phyloP scores from a whole-genome alignment of 2,113 vertebrate genomes.

The Halcyon senegalensis region DNA sequence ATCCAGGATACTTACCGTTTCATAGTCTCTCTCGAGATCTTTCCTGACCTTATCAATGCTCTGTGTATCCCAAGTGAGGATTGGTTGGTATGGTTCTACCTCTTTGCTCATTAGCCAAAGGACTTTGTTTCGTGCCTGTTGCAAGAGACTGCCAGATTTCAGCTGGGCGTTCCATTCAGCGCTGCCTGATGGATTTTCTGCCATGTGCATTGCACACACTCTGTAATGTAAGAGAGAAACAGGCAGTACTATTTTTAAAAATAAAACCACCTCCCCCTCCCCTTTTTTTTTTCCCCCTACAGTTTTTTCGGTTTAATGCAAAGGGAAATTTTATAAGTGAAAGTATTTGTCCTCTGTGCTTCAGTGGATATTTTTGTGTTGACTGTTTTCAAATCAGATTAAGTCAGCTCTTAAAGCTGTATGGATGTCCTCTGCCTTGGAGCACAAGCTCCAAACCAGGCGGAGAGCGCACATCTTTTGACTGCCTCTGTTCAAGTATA shows the following conservation, averaged over 20 bases:
- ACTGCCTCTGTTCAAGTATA: neutral
- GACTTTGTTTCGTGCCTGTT: neutral
- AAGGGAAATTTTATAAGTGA: neutral
- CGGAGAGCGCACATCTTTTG: rapidly evolving
- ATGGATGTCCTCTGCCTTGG: rapidly evolving
- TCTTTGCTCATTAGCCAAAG: neutral
- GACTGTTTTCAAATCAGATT: neutral
- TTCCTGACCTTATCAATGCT: neutral
- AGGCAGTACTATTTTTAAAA: neutral
- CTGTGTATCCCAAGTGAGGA: neutral
- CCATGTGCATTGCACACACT: rapidly evolving
- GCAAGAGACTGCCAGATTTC: neutral
- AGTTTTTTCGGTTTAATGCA: neutral
- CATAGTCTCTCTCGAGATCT: rapidly evolving
- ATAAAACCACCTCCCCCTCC: rapidly evolving
- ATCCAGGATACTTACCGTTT: neutral
- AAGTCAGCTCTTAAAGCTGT: neutral
- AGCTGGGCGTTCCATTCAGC: neutral
- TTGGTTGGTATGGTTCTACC: neutral
- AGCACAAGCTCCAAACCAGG: rapidly evolving
- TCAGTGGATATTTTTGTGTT: neutral
- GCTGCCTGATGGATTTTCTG: neutral
- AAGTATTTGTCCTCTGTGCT: neutral
- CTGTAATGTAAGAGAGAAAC: neutral
- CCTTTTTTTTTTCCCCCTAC: neutral